Conservation (phyloP, 2,113 vertebrate genomes). For the Cervus canadensis region DNA sequence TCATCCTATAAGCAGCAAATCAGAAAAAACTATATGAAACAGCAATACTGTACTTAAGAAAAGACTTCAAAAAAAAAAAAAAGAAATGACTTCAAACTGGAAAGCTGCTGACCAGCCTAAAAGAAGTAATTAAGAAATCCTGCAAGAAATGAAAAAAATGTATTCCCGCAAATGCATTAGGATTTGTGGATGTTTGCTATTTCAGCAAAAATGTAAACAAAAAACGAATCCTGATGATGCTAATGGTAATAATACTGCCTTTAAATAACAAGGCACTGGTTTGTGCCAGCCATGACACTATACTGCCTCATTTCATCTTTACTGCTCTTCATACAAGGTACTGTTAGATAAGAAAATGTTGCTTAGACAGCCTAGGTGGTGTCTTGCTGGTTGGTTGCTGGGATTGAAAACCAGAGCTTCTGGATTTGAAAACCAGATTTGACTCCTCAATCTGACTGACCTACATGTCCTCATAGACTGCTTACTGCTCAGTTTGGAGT, state of each 20-base stretch:
- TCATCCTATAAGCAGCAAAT: conserved; percentile 87
- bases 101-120: neutral
- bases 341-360: neutral
- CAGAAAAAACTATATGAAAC: conserved; percentile 16
- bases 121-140: neutral
- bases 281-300: neutral
- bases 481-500: neutral
- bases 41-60: neutral
- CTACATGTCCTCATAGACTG: neutral
- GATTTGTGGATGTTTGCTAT: neutral
- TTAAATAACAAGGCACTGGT: neutral
- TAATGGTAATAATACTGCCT: neutral
- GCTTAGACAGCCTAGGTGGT: neutral
- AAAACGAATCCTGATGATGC: neutral
- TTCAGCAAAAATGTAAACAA: neutral
- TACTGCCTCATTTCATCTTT: neutral
- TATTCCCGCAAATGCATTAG: neutral
- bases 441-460: neutral
- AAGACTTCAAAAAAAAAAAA: too few species aligned
- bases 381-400: neutral
- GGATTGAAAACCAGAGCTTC: neutral
- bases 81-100: neutral
- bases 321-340: neutral
- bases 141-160: conserved; percentile 7
- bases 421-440: neutral